Evolutionary conservation across 2,797 vertebrate genomes (phyloP), one percentile per base, ranked within the genome.

Genomic region (Oreochromis mossambicus): DNA sequence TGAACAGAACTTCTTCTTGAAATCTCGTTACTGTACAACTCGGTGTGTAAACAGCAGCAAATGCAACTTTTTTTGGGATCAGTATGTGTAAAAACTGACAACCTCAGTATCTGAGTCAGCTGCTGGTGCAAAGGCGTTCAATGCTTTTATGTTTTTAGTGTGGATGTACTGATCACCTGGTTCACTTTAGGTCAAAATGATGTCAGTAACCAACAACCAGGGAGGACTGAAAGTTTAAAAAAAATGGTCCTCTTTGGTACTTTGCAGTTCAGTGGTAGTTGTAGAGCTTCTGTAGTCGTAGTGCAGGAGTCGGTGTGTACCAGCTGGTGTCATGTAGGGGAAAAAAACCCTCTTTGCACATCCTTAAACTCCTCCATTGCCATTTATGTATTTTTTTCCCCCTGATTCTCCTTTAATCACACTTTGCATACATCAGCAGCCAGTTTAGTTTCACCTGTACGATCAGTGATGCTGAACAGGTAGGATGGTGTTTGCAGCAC

Each of bases 11-110:
- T 80, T 85, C 80, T 82, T 91, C 81, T 86, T 80, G 70, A 87
- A 82, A 91, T 89, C 86, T 80, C 68, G 81, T 92, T 87, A 92
- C 86, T 91, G 86, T 91, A 91, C 19, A 83, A 9, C 21, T 83
- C 50, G 52, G 5, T 81, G 63, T 83, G 78, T 77, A 79, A 83
- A 48, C 15, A 19, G 17, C 78, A 78, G 50, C 78, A 79, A 32
- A 55, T 46, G 77, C 75, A 78, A 29, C 5, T 5, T 19, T 81
- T 79, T 14, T 1, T 29, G 43, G 14, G 43, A 73, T 73, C 41
- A 73, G 68, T 19, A 1, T 10, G 4, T 9, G 68, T 68, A 19
- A 77, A 80, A 51, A 26, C 34, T 1, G 29, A 58, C 10, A 9
- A 63, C 29, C 68, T 76, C 48, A 81, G 80, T 8, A 66, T 70